Evolutionary conservation across 2,888 invertebrate genomes (phyloP), one percentile per base, ranked within the genome.

Genomic region (Deilephila elpenor): DNA sequence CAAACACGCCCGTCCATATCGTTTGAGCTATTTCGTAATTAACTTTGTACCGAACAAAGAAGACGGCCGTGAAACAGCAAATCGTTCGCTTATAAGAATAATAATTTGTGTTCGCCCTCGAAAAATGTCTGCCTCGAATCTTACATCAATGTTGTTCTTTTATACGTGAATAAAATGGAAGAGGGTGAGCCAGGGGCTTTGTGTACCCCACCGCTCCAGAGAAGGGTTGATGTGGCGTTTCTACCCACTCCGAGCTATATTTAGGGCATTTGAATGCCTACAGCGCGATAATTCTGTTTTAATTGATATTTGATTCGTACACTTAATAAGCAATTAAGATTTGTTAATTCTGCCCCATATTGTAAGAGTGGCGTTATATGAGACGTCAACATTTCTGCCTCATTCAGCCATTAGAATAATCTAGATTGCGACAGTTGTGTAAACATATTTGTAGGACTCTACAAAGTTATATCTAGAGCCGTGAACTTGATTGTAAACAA

Each of bases 111-210:
- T 79, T 83, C 81, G 79, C 87, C 87, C 86, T 85, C 84, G 78
- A 81, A 83, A 80, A 82, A 84, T 82, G 83, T 82, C 81, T 81
- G 82, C 81, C 80, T 86, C 83, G 82, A 89, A 89, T 89, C 89
- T 90, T 82, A 85, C 84, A 88, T 89, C 84, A 89, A 89, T 89
- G 87, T 92, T 91, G 87, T 91, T 86, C 86, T 88, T 90, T 88
- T 89, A 82, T 89, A 84, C 83, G 81, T 80, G 87, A 86, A 87
- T 86, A 86, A 84, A 67, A 82, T 84, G 78, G 76, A 83, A 75
- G 79, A 83, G 83, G 80, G 84, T 84, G 86, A 84, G 82, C 77
- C 73, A 73, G 82, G 84, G 82, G 87, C 85, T 89, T 88, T 89
- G 87, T 88, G 84, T 81, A 82, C 84, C 85, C 85, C 82, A 73